phyloP scores from a whole-genome alignment of 2,113 vertebrate genomes.

The Leucopsar rothschildi region DNA sequence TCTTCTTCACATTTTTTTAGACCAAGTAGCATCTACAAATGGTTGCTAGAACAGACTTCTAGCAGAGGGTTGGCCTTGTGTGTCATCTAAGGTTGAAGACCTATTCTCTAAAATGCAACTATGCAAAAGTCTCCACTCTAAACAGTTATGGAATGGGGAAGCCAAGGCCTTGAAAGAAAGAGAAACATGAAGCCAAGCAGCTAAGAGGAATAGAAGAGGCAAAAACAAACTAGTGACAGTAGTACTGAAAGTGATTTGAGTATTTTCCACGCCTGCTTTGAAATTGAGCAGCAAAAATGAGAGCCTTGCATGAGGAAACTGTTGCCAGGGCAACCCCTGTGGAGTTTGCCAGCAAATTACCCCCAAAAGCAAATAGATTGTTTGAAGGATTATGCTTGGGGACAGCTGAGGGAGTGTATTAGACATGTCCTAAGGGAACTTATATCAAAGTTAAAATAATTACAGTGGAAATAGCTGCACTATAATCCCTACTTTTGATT shows the following conservation, averaged over 20 bases:
- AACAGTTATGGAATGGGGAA: neutral
- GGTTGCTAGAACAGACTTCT: neutral
- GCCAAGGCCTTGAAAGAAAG: neutral
- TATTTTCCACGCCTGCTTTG: neutral
- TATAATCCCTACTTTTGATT: neutral
- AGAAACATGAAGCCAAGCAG: neutral
- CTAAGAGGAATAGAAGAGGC: neutral
- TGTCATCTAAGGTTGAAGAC: neutral
- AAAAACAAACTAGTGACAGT: neutral
- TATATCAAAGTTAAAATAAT: neutral
- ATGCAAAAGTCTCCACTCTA: neutral
- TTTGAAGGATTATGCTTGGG: neutral
- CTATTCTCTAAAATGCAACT: neutral
- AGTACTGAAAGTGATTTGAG: neutral
- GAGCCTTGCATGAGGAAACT: neutral
- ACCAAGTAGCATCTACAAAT: neutral
- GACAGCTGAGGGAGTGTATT: neutral
- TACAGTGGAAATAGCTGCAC: neutral
- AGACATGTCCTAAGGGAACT: neutral
- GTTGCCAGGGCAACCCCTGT: neutral
- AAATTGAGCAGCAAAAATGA: neutral
- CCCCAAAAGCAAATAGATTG: neutral
- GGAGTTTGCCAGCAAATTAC: neutral
- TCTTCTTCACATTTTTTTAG: neutral
- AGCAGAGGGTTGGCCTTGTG: neutral